A percentile compares a stretch with the other conserved stretches of the same genome.
These are phyloP conservation scores for Leucania comma DNA, from an alignment of 2,888 invertebrate genomes.

Conservation along the genomic window DNA sequence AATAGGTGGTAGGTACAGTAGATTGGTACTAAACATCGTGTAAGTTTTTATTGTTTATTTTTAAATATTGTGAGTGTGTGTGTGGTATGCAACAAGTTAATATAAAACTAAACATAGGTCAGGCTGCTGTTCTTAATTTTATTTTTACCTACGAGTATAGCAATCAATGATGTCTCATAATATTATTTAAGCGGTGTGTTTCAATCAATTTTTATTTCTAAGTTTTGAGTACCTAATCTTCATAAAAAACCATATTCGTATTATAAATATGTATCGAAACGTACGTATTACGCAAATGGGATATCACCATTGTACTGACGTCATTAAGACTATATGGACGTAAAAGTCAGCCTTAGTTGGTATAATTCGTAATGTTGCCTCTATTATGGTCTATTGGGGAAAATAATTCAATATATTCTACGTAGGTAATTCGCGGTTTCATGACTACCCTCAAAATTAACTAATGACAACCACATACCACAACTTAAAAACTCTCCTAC, in stretches of 20 bases:
- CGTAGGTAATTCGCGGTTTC: slow-evolving; percentile 2
- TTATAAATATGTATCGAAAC: not conserved
- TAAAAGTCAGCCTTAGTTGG: not conserved
- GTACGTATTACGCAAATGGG: not conserved
- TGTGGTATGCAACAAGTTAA: not conserved
- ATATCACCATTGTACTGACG: slow-evolving; percentile 15
- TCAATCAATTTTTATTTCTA: too few species aligned
- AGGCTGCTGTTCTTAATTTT: not conserved
- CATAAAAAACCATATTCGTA: too few species aligned
- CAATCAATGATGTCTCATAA: too few species aligned
- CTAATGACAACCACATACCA: not conserved
- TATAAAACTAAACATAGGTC: not conserved
- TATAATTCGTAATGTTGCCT: slow-evolving; percentile 17
- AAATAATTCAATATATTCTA: slow-evolving; percentile 7
- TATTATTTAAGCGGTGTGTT: too few species aligned
- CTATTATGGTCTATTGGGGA: not conserved
- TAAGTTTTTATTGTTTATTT: slow-evolving; percentile 5
- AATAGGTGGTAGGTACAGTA: not conserved
- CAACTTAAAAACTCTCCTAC: not conserved
- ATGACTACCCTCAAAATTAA: slow-evolving; percentile 7
- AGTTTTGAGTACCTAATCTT: too few species aligned
- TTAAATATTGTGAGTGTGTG: too few species aligned
- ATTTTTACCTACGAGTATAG: too few species aligned
- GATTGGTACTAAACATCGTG: not conserved
- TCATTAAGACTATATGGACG: slow-evolving; percentile 15